A percentile compares a stretch with the other conserved stretches of the same genome.
phyloP scores from a whole-genome alignment of 2,888 invertebrate genomes.

The Microplitis manilae region DNA sequence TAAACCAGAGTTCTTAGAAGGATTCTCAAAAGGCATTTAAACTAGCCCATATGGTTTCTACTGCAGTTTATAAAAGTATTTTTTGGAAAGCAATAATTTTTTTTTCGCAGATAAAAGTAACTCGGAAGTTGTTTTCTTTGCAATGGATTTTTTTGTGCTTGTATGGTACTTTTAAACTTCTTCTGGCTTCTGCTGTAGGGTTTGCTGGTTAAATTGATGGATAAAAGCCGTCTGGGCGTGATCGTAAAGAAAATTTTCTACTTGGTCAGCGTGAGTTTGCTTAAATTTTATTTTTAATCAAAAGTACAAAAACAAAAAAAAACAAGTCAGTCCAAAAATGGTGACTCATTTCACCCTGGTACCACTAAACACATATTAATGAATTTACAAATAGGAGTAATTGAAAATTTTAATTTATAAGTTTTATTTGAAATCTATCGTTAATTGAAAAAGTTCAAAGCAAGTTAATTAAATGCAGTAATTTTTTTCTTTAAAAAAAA shows the following conservation, averaged over 20 bases:
- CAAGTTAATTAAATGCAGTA: slow-evolving; percentile 6
- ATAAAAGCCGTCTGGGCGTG: slow-evolving; percentile 21
- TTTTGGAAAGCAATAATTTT: neutral
- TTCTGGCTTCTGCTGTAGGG: neutral
- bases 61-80: no score
- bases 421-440: slow-evolving; percentile 7
- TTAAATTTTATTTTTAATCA: slow-evolving; percentile 14
- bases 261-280: slow-evolving; percentile 16
- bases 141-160: neutral
- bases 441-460: slow-evolving; percentile 11
- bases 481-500: neutral
- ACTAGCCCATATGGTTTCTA: no score
- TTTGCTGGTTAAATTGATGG: slow-evolving; percentile 8
- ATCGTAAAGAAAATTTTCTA: slow-evolving; percentile 19
- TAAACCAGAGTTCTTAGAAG: no score
- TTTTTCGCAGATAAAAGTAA: neutral
- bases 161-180: neutral
- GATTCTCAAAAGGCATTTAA: no score
- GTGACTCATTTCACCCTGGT: no score
- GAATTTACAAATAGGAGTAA: neutral
- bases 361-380: neutral
- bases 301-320: slow-evolving; percentile 1
- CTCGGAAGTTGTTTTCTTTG: neutral
- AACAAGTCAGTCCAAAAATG: neutral
- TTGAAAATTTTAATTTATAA: slow-evolving; percentile 3